phyloP scores from a whole-genome alignment of 2,888 invertebrate genomes.

The Sarcophaga rosellei region DNA sequence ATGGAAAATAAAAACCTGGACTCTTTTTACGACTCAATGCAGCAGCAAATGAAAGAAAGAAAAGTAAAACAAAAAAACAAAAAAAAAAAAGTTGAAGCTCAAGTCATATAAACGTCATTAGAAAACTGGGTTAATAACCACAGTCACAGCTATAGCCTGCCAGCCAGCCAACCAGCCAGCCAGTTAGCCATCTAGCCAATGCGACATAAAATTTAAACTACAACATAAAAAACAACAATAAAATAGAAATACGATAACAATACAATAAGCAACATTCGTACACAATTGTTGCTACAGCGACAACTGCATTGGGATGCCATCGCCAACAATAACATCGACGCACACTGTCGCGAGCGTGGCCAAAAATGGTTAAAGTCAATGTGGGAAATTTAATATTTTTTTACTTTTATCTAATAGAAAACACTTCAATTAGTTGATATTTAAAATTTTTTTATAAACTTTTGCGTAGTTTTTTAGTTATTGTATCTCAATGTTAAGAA shows the following conservation, averaged over 20 bases:
- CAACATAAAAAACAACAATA: slow-evolving; percentile 1
- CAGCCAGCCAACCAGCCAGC: neutral
- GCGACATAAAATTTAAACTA: slow-evolving; percentile 45
- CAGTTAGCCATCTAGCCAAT: neutral
- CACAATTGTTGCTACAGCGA: slow-evolving; percentile 37
- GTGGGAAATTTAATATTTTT: too few species aligned
- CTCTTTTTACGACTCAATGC: slow-evolving; percentile 25
- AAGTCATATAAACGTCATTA: slow-evolving; percentile 47
- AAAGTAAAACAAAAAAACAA: slow-evolving; percentile 27
- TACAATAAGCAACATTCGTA: neutral
- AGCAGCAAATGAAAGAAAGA: neutral
- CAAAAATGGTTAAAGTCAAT: too few species aligned
- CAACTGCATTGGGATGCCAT: slow-evolving; percentile 8
- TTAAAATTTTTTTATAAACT: too few species aligned
- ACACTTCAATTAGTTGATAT: too few species aligned
- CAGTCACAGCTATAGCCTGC: neutral
- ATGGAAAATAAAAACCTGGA: slow-evolving; percentile 38
- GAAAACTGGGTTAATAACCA: slow-evolving; percentile 68
- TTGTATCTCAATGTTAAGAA: too few species aligned
- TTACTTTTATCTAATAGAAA: too few species aligned
- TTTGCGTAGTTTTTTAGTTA: too few species aligned
- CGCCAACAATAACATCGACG: slow-evolving; percentile 5
- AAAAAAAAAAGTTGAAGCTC: neutral
- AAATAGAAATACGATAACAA: slow-evolving; percentile 17
- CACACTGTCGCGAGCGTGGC: too few species aligned